Base-by-base conservation (phyloP, 1,140 invertebrate species). In the Psix sp. region DNA sequence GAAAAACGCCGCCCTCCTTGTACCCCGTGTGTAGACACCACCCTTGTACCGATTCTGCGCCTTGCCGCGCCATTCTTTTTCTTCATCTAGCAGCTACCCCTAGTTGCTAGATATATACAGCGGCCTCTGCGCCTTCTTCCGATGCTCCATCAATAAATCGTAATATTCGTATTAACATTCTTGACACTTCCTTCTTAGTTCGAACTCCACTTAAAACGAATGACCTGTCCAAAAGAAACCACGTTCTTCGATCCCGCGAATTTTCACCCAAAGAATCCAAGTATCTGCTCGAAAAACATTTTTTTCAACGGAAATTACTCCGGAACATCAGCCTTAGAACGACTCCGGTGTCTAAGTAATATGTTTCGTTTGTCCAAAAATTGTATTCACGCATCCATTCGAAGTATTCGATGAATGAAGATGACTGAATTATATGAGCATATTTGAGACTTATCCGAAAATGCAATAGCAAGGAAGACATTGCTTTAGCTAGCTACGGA, bases 161-260 rank as follows among this genome's bases (percentile, higher is more conserved):
- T 85, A 82, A 86, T 86, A 82, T 81, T 80, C 80, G 83, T 85
- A 85, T 87, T 87, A 87, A 87, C 83, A 85, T 87, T 86, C 84
- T 78, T 84, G 79, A 81, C 83, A 78, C 80, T 85, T 83, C 83
- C 79, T 84, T 81, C 78, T 74, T 75, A 62, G 48, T 65, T 71
- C 54, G 71, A 45, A 75, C 75, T 73, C 59, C 65, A 43, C 74
- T 39, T 72, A 76, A 66, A 77, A 84, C 78, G 77, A 77, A 81
- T 76, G 76, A 79, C 76, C 76, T 63, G 56, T 77, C 74, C 45
- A 63, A 63, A 42, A 43, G 45, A 72, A 57, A 57, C 67, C 67
- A 62, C 42, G 56, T 56, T 56, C 26, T 24, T 45, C 56, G 49
- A 51, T 43, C 39, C 43, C 17, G 16, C 40, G 56, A 42, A 66